Percentiles rank a stretch among this genome's conserved stretches.
phyloP scores from a whole-genome alignment of 2,888 invertebrate genomes.

The Cerastis leucographa region DNA sequence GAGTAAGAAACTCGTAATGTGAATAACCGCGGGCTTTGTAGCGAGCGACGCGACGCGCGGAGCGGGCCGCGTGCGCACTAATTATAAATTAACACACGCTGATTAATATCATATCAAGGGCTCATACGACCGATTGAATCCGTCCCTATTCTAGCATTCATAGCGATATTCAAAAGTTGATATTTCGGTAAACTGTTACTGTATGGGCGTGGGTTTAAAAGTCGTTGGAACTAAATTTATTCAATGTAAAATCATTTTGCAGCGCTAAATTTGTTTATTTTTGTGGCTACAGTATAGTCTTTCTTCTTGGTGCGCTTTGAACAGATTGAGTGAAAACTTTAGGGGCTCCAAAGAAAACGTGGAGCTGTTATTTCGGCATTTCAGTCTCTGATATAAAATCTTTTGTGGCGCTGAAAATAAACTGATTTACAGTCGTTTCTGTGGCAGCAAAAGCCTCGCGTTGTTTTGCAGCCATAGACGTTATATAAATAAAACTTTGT shows the following conservation, averaged over 20 bases:
- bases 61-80: slow-evolving; percentile 36
- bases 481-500: slow-evolving; percentile 29
- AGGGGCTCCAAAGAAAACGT: slow-evolving; percentile 13
- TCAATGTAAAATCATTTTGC: slow-evolving; percentile 46
- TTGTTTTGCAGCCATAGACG: slow-evolving; percentile 6
- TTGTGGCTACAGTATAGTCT: slow-evolving; percentile 52
- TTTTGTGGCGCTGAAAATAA: slow-evolving; percentile 34
- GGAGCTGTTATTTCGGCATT: slow-evolving; percentile 25
- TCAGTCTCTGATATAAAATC: slow-evolving; percentile 7
- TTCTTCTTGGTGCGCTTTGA: slow-evolving; percentile 40
- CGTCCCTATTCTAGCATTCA: slow-evolving; percentile 19
- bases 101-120: slow-evolving; percentile 32
- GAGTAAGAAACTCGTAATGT: slow-evolving; percentile 62
- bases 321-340: slow-evolving; percentile 43
- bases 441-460: slow-evolving; percentile 24
- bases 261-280: slow-evolving; percentile 54
- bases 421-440: slow-evolving; percentile 32
- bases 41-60: slow-evolving; percentile 57
- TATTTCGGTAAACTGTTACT: slow-evolving; percentile 30
- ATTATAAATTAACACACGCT: slow-evolving; percentile 35
- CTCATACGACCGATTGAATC: slow-evolving; percentile 3
- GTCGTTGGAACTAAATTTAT: slow-evolving; percentile 53
- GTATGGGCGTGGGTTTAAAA: slow-evolving; percentile 39
- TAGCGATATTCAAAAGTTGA: slow-evolving; percentile 20
- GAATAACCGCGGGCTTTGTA: slow-evolving; percentile 54